Evolutionary conservation across 2,888 invertebrate genomes (phyloP).

Genomic region (Acanthopleura granulata): DNA sequence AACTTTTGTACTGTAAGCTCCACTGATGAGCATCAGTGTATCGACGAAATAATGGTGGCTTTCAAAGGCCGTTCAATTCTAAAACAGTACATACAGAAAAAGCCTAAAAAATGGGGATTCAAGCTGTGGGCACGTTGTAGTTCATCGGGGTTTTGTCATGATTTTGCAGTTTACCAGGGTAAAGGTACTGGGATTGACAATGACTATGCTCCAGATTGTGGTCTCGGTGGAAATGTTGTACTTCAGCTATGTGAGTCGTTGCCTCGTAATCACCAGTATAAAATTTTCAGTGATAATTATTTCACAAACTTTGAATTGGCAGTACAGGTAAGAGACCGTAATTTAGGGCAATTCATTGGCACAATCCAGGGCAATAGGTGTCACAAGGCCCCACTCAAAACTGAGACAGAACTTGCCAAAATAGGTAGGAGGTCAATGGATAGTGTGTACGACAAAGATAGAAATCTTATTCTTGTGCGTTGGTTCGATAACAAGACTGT

Average conservation of each 20-base stretch:
- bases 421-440: slow-evolving; percentile 32
- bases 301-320: slow-evolving; percentile 22
- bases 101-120: slow-evolving; percentile 36
- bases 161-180: slow-evolving; percentile 31
- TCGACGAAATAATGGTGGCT: slow-evolving; percentile 55
- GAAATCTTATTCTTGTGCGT: slow-evolving; percentile 28
- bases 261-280: slow-evolving; percentile 19
- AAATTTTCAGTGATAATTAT: slow-evolving; percentile 25
- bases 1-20: slow-evolving; percentile 38
- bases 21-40: slow-evolving; percentile 45
- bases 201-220: background rate
- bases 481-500: slow-evolving; percentile 39
- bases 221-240: slow-evolving; percentile 3
- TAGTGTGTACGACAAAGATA: slow-evolving; percentile 25
- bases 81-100: slow-evolving; percentile 31
- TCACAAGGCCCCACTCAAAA: slow-evolving; percentile 28
- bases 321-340: slow-evolving; percentile 20
- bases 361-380: slow-evolving; percentile 18
- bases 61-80: slow-evolving; percentile 47
- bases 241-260: background rate
- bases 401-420: slow-evolving; percentile 33
- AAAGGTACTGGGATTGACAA: slow-evolving; percentile 1
- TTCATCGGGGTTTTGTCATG: slow-evolving; percentile 21
- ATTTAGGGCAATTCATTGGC: background rate
- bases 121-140: slow-evolving; percentile 30